Conservation (phyloP, 2,113 vertebrate species). For the Phocoena sinus region DNA sequence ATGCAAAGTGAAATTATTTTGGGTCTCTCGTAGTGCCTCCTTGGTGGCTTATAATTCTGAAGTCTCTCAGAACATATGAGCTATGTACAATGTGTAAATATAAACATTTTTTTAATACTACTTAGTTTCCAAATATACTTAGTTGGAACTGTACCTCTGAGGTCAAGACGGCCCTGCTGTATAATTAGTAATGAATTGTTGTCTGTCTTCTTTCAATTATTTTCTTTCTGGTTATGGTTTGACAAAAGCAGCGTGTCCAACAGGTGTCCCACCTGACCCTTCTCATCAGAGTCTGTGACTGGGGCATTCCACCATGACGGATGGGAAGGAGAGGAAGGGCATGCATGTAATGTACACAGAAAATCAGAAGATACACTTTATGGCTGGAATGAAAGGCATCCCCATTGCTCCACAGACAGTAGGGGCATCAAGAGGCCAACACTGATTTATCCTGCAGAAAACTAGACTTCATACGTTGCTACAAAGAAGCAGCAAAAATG, state of each 20-base stretch:
- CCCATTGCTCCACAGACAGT: rapidly evolving
- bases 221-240: background rate
- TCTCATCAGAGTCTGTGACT: background rate
- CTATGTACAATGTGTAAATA: background rate
- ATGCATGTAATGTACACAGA: rapidly evolving
- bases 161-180: background rate
- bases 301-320: background rate
- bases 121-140: background rate
- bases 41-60: background rate
- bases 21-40: background rate
- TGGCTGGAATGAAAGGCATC: conserved; percentile 19
- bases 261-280: background rate
- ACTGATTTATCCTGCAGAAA: background rate
- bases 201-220: background rate
- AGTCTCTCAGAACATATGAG: background rate
- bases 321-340: background rate
- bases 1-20: conserved; percentile 16
- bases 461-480: background rate
- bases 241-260: background rate
- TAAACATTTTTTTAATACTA: background rate
- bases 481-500: background rate
- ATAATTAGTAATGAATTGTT: background rate
- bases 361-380: background rate
- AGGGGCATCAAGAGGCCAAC: rapidly evolving
- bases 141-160: background rate